phyloP scores from a whole-genome alignment of 2,797 vertebrate species.

The Macropus fuliginosus region DNA sequence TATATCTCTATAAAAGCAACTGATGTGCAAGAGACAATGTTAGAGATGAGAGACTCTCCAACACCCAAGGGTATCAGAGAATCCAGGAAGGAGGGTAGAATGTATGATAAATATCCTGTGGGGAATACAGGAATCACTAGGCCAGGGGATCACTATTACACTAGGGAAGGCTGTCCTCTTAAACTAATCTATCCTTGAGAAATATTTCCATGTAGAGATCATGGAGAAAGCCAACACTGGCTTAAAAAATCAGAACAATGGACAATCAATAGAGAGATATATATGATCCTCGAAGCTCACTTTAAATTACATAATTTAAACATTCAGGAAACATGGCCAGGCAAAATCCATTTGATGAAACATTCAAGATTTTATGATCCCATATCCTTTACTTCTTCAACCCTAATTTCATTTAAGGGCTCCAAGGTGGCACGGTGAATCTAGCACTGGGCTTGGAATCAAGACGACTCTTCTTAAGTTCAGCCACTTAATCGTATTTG shows the following conservation, averaged over 20 bases:
- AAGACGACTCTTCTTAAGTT: neutral
- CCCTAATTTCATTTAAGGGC: too few species aligned
- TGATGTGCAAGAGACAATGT: neutral
- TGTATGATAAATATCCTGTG: neutral
- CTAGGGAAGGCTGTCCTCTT: too few species aligned
- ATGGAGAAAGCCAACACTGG: too few species aligned
- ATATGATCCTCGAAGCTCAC: neutral
- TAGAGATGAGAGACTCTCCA: neutral
- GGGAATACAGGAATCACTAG: neutral
- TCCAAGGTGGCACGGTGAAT: too few species aligned
- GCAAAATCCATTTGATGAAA: neutral
- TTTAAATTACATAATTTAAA: neutral
- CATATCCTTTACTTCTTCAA: neutral
- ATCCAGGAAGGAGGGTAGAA: neutral
- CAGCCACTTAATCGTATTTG: neutral
- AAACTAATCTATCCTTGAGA: neutral
- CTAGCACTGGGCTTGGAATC: neutral
- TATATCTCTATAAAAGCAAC: neutral
- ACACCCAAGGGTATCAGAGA: neutral
- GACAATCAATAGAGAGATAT: neutral
- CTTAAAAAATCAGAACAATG: too few species aligned
- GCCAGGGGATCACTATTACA: neutral
- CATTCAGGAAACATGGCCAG: neutral
- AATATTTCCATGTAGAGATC: neutral
- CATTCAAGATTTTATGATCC: neutral